phyloP scores from a whole-genome alignment of 2,113 vertebrate genomes.

The Callionymus lyra region DNA sequence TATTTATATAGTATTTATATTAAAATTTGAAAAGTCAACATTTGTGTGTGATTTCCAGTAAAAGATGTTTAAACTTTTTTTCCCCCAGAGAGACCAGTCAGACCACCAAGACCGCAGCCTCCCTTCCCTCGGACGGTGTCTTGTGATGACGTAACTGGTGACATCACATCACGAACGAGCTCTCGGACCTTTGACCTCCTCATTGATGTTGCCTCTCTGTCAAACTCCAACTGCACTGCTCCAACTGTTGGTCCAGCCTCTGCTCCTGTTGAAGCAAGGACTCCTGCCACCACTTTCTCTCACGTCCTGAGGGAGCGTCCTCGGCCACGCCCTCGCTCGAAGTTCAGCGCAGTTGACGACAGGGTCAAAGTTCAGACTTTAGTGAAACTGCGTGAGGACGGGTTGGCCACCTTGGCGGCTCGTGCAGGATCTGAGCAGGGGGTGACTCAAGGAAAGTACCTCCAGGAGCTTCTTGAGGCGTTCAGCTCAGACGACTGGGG shows the following conservation, averaged over 20 bases:
- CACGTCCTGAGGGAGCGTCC: conserved; percentile 52
- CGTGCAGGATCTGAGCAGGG: conserved; percentile 13
- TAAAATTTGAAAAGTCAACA: too few species aligned
- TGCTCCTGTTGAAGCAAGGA: not conserved
- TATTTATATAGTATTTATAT: too few species aligned
- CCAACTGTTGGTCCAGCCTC: conserved; percentile 5
- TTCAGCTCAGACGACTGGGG: conserved; percentile 66
- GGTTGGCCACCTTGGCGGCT: conserved; percentile 43
- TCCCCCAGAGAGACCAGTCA: conserved; percentile 55
- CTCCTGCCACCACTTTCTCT: not conserved
- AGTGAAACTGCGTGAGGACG: conserved; percentile 60
- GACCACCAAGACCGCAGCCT: conserved; percentile 69
- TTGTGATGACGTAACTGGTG: conserved; percentile 11
- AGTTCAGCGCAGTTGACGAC: conserved; percentile 48
- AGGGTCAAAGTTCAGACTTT: conserved; percentile 68
- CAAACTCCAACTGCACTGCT: conserved; percentile 26
- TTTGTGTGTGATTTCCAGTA: too few species aligned
- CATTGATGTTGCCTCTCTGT: conserved; percentile 2
- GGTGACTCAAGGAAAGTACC: conserved; percentile 41
- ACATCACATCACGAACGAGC: conserved; percentile 1
- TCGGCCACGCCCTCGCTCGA: conserved; percentile 82
- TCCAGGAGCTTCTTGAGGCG: conserved; percentile 64
- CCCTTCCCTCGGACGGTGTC: conserved; percentile 30
- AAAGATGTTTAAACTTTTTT: too few species aligned
- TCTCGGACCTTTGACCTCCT: conserved; percentile 33